Conservation (phyloP, 2,113 vertebrate genomes). For the Mugil cephalus region DNA sequence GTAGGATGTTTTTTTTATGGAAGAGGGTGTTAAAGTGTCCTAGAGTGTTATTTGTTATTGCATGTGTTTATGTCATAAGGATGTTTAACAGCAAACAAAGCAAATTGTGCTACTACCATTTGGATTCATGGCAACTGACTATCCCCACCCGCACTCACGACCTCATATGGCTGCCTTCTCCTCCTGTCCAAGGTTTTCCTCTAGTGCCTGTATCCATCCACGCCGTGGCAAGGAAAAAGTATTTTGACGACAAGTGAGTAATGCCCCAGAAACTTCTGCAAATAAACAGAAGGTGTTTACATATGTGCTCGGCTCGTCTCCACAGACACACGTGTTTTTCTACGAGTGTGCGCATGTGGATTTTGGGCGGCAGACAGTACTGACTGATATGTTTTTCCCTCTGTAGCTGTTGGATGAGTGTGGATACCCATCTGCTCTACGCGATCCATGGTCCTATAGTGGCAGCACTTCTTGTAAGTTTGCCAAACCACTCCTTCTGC, state of each 20-base stretch:
- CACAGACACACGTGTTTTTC: constrained; percentile 18
- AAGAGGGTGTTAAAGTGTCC: background rate
- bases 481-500: background rate
- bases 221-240: constrained; percentile 92
- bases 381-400: constrained; percentile 64
- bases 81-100: constrained; percentile 18
- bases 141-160: constrained; percentile 40
- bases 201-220: constrained; percentile 94
- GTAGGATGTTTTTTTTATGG: background rate
- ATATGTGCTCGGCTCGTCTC: constrained; percentile 37
- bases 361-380: constrained; percentile 43
- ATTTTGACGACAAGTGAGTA: constrained; percentile 98
- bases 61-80: background rate
- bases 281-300: constrained; percentile 66
- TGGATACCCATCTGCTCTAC: constrained; percentile 95
- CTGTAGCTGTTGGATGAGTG: constrained; percentile 97
- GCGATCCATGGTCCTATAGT: constrained; percentile 96
- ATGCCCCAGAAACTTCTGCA: constrained; percentile 56
- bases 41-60: background rate
- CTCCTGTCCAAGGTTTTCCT: constrained; percentile 88
- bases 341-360: constrained; percentile 50
- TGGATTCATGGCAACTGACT: constrained; percentile 35
- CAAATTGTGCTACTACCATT: constrained; percentile 13
- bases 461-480: constrained; percentile 94
- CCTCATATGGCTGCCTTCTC: constrained; percentile 53